Conservation (phyloP, 2,797 vertebrate genomes). For the Leptatherina wallacei region DNA sequence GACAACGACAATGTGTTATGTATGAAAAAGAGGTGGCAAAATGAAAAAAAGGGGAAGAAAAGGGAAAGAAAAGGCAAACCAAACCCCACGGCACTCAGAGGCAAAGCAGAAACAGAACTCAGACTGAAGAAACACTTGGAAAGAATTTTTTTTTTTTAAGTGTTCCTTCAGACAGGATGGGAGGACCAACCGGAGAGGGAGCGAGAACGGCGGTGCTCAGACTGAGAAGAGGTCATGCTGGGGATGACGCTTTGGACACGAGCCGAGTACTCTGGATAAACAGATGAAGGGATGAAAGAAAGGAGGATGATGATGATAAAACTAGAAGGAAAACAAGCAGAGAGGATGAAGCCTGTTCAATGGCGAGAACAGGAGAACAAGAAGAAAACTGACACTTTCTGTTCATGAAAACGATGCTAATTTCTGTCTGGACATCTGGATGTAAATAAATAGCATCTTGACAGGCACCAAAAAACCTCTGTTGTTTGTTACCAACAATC, state of each 20-base stretch:
- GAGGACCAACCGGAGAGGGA: slow-evolving; percentile 82
- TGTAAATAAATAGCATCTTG: background rate
- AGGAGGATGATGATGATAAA: slow-evolving; percentile 50
- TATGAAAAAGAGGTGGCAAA: slow-evolving; percentile 44
- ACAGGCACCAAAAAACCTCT: background rate
- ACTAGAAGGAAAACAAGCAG: slow-evolving; percentile 40
- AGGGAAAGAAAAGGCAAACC: slow-evolving; percentile 40
- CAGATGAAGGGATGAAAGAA: slow-evolving; percentile 62
- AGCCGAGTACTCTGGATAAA: slow-evolving; percentile 83
- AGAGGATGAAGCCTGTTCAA: slow-evolving; percentile 18
- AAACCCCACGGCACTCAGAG: slow-evolving; percentile 52
- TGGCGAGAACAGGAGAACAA: slow-evolving; percentile 14
- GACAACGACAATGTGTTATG: slow-evolving; percentile 67
- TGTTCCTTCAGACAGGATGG: slow-evolving; percentile 52
- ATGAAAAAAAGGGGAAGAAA: slow-evolving; percentile 20
- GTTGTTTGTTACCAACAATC: slow-evolving; percentile 32
- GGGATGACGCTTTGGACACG: slow-evolving; percentile 76
- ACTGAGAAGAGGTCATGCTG: slow-evolving; percentile 75
- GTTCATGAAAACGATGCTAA: background rate
- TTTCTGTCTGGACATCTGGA: background rate
- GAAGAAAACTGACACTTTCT: slow-evolving; percentile 11
- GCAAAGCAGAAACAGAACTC: slow-evolving; percentile 48
- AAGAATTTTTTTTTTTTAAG: slow-evolving; percentile 30
- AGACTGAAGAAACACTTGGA: slow-evolving; percentile 51
- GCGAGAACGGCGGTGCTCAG: slow-evolving; percentile 74